A percentile compares a stretch with the other conserved stretches of the same genome.
Evolutionary conservation across 2,113 vertebrate species (phyloP).

Genomic region (Theristicus caerulescens): DNA sequence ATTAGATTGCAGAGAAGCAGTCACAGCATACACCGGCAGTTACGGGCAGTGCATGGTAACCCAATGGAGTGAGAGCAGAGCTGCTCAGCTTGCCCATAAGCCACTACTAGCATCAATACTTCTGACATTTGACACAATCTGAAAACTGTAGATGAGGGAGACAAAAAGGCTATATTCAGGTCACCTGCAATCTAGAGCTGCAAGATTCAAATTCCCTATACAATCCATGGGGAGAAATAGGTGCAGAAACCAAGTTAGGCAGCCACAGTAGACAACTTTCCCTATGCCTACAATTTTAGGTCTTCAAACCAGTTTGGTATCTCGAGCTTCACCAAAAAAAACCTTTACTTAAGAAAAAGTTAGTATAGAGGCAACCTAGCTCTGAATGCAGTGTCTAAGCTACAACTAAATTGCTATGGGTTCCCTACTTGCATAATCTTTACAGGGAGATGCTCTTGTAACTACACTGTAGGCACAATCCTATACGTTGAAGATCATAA

Average conservation of each 20-base stretch:
- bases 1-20: neutral
- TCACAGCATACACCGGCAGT: fast-evolving
- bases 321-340: neutral
- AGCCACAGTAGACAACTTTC: neutral
- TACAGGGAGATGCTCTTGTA: neutral
- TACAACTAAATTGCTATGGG: neutral
- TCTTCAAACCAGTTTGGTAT: neutral
- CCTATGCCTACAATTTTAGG: neutral
- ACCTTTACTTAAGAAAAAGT: neutral
- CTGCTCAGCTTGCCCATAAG: neutral
- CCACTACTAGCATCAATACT: neutral
- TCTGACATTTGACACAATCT: neutral
- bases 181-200: neutral
- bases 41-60: neutral
- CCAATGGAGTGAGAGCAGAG: neutral
- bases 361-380: neutral
- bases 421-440: neutral
- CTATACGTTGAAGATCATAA: neutral
- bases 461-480: neutral
- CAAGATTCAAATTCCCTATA: neutral
- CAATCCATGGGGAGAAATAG: neutral
- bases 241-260: neutral
- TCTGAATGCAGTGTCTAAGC: neutral
- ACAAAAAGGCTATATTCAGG: neutral
- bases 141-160: neutral